Evolutionary conservation across 2,888 invertebrate species (phyloP), one percentile per base, ranked within the genome.

Genomic region (Epinotia brunnichana): DNA sequence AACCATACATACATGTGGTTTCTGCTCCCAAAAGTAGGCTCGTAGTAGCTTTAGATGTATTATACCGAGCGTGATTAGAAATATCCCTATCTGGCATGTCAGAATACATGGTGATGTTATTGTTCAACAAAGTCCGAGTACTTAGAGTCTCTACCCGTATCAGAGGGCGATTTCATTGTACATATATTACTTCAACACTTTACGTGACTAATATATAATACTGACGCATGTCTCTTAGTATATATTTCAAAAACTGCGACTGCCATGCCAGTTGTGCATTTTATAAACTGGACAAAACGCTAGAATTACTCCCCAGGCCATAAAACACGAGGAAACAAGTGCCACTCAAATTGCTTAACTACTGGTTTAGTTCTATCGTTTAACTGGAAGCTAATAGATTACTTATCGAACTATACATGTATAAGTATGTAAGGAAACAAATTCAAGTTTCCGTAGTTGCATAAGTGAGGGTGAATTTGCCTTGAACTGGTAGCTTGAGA

Each of bases 401-500:
- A 29, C 29, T 9, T n/a, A 56, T 24, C 7, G 7, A 1, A 7
- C 9, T 35, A 9, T 56, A 56, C 15, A 41, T 24, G 21, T 24
- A 21, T 56, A 21, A 24, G 21, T 56, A 56, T 13, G 35, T 41
- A 15, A 21, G 21, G 17, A 44, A 44, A 61, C 44, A 44, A 29
- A 62, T 48, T 29, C 62, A 48, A 48, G 29, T 62, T 51, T 17
- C 24, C 29, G 11, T 29, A 24, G 19, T 24, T 48, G 48, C 48
- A 62, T 62, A 62, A 62, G 48, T 21, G 41, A 17, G 62, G 62
- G 62, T 62, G 62, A 15, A 24, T 11, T 62, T 29, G 24, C 48
- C 62, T 62, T 62, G 62, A 62, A 35, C 35, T 17, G 21, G 13
- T 35, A 39, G 19, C 35, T 4, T 68, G 35, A 60, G 24, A 68